These are phyloP conservation scores for Sternarchorhynchus goeldii DNA, from an alignment of 2,797 vertebrate species.

Conservation along the genomic window DNA sequence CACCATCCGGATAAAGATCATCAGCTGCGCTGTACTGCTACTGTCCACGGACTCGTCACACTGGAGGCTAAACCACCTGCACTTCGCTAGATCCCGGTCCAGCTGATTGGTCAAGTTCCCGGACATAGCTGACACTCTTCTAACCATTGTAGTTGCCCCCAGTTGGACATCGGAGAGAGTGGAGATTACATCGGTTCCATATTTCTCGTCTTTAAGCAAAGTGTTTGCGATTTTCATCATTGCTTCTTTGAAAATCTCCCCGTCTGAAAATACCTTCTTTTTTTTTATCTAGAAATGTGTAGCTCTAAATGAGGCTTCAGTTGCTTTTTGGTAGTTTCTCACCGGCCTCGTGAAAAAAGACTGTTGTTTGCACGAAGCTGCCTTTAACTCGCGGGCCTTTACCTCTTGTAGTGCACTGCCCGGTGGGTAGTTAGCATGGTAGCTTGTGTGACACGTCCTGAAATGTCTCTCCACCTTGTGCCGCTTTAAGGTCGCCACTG, in stretches of 20 bases:
- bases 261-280: constrained; percentile 18
- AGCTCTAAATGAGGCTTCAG: constrained; percentile 24
- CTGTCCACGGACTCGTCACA: constrained; percentile 50
- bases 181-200: constrained; percentile 1
- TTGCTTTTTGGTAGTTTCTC: constrained; percentile 22
- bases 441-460: constrained; percentile 9
- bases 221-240: constrained; percentile 15
- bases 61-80: constrained; percentile 57
- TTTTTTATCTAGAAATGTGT: constrained; percentile 14
- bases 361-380: neutral
- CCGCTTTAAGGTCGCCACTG: neutral
- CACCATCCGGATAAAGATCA: neutral
- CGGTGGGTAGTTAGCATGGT: constrained; percentile 18
- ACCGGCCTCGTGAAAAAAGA: constrained; percentile 16
- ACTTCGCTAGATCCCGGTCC: constrained; percentile 48
- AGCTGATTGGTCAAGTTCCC: constrained; percentile 45
- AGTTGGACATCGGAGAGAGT: constrained; percentile 46
- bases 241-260: constrained; percentile 8
- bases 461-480: constrained; percentile 15
- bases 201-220: neutral
- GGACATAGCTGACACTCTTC: constrained; percentile 42
- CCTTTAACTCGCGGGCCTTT: constrained; percentile 12
- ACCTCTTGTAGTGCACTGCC: neutral
- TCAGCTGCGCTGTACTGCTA: constrained; percentile 30
- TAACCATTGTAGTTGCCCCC: constrained; percentile 33